Conservation (phyloP, 2,113 vertebrate genomes). For the Anarrhichthys ocellatus region DNA sequence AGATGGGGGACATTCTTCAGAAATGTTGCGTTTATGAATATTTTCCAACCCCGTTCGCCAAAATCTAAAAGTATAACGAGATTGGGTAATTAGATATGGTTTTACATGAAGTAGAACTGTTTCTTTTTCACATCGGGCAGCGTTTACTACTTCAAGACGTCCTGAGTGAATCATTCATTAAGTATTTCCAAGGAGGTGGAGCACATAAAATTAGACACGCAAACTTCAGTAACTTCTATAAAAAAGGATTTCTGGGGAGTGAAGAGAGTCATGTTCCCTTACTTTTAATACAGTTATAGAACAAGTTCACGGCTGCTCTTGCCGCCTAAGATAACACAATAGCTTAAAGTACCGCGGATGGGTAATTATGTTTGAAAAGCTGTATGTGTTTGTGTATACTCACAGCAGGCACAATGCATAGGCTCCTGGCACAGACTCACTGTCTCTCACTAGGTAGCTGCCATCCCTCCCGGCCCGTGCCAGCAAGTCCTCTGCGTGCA, state of each 20-base stretch:
- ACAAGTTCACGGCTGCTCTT: not conserved
- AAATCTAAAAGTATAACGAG: slow-evolving; percentile 28
- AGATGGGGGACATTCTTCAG: slow-evolving; percentile 37
- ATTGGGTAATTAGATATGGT: slow-evolving; percentile 1
- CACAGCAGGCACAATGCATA: slow-evolving; percentile 91
- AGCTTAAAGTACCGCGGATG: not conserved
- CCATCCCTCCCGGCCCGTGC: slow-evolving; percentile 88
- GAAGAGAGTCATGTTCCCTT: not conserved
- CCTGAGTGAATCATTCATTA: slow-evolving; percentile 20
- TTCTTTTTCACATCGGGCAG: not conserved
- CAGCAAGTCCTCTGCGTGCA: slow-evolving; percentile 88
- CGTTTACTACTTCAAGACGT: not conserved
- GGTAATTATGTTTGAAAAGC: not conserved
- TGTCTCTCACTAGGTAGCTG: slow-evolving; percentile 91
- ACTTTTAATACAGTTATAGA: not conserved
- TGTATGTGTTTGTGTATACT: slow-evolving; percentile 70
- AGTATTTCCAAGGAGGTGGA: slow-evolving; percentile 29
- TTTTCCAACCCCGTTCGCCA: slow-evolving; percentile 31
- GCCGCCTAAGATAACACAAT: not conserved
- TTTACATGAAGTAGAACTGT: slow-evolving; percentile 5
- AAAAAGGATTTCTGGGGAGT: not conserved
- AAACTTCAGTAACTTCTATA: not conserved
- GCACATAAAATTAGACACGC: not conserved
- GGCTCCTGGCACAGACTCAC: slow-evolving; percentile 90
- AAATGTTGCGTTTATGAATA: slow-evolving; percentile 38